phyloP scores from a whole-genome alignment of 1,140 invertebrate species.

The Glossosoma conforme region DNA sequence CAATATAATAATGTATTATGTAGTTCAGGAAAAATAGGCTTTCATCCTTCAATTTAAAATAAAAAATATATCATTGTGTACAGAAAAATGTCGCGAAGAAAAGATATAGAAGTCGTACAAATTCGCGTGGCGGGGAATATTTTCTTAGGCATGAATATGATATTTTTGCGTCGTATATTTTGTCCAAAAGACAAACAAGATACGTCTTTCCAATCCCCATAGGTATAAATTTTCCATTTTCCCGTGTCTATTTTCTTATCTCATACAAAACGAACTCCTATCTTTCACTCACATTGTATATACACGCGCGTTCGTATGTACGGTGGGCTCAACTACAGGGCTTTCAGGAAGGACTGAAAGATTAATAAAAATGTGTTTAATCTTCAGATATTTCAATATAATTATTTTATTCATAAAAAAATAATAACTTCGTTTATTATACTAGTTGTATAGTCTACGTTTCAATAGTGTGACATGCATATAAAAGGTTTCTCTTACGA shows the following conservation, averaged over 20 bases:
- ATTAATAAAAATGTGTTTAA: too few species aligned
- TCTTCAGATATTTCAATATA: too few species aligned
- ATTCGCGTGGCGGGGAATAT: conserved; percentile 16
- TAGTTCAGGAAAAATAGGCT: too few species aligned
- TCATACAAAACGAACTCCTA: conserved; percentile 28
- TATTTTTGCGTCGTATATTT: conserved; percentile 32
- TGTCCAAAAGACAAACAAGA: conserved; percentile 33
- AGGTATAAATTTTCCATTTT: conserved; percentile 33
- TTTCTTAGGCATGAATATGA: conserved; percentile 32
- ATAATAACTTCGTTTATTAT: too few species aligned
- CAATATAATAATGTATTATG: too few species aligned
- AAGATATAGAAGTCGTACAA: conserved; percentile 15
- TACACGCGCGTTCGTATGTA: conserved; percentile 9
- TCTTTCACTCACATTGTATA: conserved; percentile 25
- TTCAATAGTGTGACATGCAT: too few species aligned
- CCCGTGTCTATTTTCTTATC: conserved; percentile 31
- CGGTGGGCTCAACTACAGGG: background rate
- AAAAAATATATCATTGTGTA: too few species aligned
- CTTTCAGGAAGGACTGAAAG: background rate
- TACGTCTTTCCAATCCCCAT: conserved; percentile 32
- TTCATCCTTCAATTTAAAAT: too few species aligned
- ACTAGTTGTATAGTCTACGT: too few species aligned
- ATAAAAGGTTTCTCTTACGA: too few species aligned
- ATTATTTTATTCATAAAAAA: too few species aligned
- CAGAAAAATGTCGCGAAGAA: too few species aligned